phyloP scores from a whole-genome alignment of 2,888 invertebrate genomes.

The Callyntrura sp. region DNA sequence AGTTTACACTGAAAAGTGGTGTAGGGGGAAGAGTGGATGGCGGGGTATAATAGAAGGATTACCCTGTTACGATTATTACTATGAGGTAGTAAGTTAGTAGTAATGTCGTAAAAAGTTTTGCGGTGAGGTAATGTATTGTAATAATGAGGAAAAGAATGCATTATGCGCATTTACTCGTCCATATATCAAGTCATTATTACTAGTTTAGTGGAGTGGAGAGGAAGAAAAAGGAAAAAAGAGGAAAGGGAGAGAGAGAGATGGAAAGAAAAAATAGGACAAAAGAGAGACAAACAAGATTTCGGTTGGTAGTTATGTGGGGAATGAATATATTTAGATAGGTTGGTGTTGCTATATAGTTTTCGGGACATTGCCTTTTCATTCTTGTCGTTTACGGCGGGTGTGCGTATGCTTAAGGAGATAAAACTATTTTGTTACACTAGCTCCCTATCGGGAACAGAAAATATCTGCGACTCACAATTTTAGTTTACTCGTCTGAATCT shows the following conservation, averaged over 20 bases:
- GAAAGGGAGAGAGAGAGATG: neutral
- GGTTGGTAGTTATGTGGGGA: too few relatives aligned
- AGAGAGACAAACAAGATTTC: too few relatives aligned
- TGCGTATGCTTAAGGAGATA: too few relatives aligned
- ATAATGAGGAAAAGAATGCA: conserved; percentile 56
- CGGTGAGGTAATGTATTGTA: conserved; percentile 49
- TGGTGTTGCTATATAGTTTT: too few relatives aligned
- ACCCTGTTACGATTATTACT: neutral
- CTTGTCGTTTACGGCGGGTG: too few relatives aligned
- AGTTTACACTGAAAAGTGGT: conserved; percentile 39
- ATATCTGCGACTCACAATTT: too few relatives aligned
- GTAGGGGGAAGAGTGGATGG: neutral
- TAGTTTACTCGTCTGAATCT: too few relatives aligned
- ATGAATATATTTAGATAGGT: too few relatives aligned
- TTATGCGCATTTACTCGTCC: conserved; percentile 44
- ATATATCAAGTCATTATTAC: conserved; percentile 59
- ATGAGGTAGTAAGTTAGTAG: neutral
- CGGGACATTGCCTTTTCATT: too few relatives aligned
- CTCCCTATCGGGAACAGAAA: too few relatives aligned
- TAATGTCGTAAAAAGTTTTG: conserved; percentile 1
- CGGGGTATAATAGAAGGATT: neutral
- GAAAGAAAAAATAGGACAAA: conserved; percentile 65
- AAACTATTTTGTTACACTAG: too few relatives aligned
- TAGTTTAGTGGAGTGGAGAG: conserved; percentile 22
- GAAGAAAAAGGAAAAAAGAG: neutral